These are phyloP conservation scores for Aphis craccivora DNA, from an alignment of 1,140 invertebrate genomes.

Conservation along the genomic window DNA sequence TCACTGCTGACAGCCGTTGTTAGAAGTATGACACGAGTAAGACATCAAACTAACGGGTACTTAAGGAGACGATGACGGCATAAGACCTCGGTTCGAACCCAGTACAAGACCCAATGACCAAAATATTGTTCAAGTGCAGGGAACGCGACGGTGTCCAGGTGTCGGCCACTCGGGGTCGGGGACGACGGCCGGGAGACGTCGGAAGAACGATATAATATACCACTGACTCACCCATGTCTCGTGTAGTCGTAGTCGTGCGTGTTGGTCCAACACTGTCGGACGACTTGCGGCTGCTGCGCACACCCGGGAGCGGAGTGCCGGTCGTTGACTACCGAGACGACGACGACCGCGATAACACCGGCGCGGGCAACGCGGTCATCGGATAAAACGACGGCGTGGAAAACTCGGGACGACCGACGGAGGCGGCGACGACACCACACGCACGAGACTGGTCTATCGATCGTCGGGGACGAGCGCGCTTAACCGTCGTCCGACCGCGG, in stretches of 20 bases:
- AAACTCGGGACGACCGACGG: neutral
- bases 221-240: no score
- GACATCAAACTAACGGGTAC: no score
- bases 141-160: no score
- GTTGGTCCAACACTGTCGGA: neutral
- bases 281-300: neutral
- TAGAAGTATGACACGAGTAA: no score
- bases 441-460: conserved; percentile 1
- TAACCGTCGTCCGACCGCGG: neutral
- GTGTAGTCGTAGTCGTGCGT: no score
- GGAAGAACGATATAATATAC: no score
- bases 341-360: neutral
- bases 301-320: neutral
- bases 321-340: neutral
- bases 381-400: neutral
- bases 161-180: no score
- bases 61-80: no score
- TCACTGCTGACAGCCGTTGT: neutral
- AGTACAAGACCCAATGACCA: no score
- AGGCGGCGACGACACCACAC: neutral
- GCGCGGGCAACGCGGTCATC: neutral
- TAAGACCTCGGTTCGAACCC: no score
- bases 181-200: no score
- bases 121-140: no score
- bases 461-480: neutral